These are phyloP conservation scores for Sericinus montela DNA, from an alignment of 2,888 invertebrate species.

Conservation along the genomic window DNA sequence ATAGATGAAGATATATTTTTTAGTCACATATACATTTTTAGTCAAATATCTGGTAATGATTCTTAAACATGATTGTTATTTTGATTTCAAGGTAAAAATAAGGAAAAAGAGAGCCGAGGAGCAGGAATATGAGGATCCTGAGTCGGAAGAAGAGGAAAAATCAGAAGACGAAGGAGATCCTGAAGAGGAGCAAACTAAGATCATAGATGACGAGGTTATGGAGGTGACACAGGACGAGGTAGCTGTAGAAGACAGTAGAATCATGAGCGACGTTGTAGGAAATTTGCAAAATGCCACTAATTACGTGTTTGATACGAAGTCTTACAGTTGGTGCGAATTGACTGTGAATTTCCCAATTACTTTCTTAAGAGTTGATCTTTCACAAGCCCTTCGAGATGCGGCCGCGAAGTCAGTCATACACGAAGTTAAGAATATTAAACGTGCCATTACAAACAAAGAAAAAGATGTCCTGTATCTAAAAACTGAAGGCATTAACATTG, in stretches of 20 bases:
- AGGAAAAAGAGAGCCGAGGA: conserved; percentile 79
- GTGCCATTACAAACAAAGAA: conserved; percentile 89
- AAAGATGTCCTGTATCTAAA: conserved; percentile 84
- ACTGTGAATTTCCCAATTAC: conserved; percentile 82
- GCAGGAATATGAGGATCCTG: conserved; percentile 84
- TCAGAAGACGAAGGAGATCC: conserved; percentile 68
- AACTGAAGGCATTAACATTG: conserved; percentile 97
- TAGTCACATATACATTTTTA: too few relatives aligned
- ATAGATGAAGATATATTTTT: too few relatives aligned
- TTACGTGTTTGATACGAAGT: conserved; percentile 87
- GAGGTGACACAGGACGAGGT: conserved; percentile 40
- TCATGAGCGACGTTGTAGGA: conserved; percentile 58
- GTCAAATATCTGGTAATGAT: too few relatives aligned
- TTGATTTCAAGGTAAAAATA: conserved; percentile 53
- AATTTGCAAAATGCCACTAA: conserved; percentile 68
- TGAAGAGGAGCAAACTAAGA: conserved; percentile 40
- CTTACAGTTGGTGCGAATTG: conserved; percentile 91
- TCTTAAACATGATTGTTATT: not conserved
- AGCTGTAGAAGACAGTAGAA: conserved; percentile 43
- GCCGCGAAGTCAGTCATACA: conserved; percentile 87
- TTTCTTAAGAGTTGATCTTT: conserved; percentile 82
- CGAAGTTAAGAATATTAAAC: conserved; percentile 88
- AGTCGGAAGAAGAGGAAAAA: conserved; percentile 78
- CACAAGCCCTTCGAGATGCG: conserved; percentile 84
- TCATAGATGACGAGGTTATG: conserved; percentile 41